Evolutionary conservation across 64 coral and sea anemone genomes (phyloP).

Genomic region (Pachyseris speciosa): DNA sequence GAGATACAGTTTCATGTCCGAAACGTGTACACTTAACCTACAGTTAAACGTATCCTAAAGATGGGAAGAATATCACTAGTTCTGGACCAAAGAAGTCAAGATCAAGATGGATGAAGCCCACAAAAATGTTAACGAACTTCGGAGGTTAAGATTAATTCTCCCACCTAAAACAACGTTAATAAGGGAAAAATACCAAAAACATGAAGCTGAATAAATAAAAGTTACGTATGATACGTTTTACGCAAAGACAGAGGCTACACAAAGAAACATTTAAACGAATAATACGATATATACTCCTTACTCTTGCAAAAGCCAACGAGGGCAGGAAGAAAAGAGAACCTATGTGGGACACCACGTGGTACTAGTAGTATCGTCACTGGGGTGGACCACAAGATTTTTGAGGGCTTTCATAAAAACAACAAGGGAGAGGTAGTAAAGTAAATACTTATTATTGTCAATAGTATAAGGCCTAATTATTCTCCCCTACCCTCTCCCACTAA

Average conservation of each 20-base stretch:
- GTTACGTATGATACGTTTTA: neutral
- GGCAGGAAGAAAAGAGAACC: conserved; percentile 90
- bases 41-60: too few relatives aligned
- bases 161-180: too few relatives aligned
- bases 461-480: too few relatives aligned
- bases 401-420: conserved; percentile 19
- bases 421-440: neutral
- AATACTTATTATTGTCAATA: neutral
- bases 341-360: conserved; percentile 72
- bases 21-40: too few relatives aligned
- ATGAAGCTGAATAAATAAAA: neutral
- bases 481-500: neutral
- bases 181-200: neutral
- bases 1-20: too few relatives aligned
- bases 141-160: too few relatives aligned
- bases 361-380: conserved; percentile 41
- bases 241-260: neutral
- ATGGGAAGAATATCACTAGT: too few relatives aligned
- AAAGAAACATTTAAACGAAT: neutral
- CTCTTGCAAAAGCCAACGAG: conserved; percentile 95
- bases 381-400: conserved; percentile 32
- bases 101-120: too few relatives aligned
- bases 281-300: conserved; percentile 14
- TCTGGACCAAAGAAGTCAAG: too few relatives aligned
- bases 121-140: too few relatives aligned